Evolutionary conservation across 2,888 invertebrate genomes (phyloP), one percentile per base, ranked within the genome.

Genomic region (Rhodophaea formosa): DNA sequence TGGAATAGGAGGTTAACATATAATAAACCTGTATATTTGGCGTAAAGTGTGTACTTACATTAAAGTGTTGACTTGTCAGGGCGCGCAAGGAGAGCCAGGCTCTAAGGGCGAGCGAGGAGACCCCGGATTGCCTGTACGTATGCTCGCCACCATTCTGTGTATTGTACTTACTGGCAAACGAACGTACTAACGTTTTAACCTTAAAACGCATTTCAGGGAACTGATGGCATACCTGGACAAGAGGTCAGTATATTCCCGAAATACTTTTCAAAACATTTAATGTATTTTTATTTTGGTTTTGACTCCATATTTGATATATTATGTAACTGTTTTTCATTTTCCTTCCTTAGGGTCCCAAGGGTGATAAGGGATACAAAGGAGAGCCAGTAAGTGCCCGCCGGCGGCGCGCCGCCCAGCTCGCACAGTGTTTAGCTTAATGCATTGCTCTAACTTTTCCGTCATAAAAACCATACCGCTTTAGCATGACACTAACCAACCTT

Each of bases 31-130:
- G 23, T 23, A 44, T 44, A n/a, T 17, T 16, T 17, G 7, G 44
- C 10, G 2, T 23, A 23, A 23, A 23, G 32, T 15, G 14, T 32
- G 7, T 52, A 15, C n/a, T n/a, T n/a, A n/a, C 16, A 43, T 53
- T 3, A 1, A 52, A 39, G 5, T 6, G 7, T 53, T 49, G 29
- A n/a, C 3, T 53, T 53, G 15, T 8, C 88, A 97, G 97, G 97
- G 97, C 70, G 97, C 97, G 69, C 96, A 97, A 90, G 98, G 98
- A 71, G 97, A 97, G 88, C 96, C 96, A 57, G 98, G 98, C 70
- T 94, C 93, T 77, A 97, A 97, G 91, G 97, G 98, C 69, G 97
- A 97, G 92, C 93, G 97, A 65, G 97, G 97, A 55, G 97, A 98
- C 89, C 97, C 97, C 67, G 98, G 98, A 78, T 92, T 97, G 77